phyloP scores from a whole-genome alignment of 1,140 invertebrate genomes.

The Leptinotarsa defecta region DNA sequence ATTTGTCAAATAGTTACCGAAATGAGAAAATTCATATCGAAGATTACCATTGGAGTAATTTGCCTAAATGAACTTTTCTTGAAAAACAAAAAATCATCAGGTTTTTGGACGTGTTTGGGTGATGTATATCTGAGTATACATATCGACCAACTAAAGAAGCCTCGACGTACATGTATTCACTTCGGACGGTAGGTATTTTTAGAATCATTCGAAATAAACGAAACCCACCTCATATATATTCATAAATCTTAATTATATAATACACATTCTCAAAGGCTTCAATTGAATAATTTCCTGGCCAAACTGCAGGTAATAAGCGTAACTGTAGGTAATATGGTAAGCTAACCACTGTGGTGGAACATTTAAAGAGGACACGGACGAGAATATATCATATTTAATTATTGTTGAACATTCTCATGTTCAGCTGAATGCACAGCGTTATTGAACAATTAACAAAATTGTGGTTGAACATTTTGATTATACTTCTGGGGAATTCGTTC shows the following conservation, averaged over 20 bases:
- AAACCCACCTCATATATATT: constrained; percentile 12
- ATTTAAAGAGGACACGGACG: neutral
- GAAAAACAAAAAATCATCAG: too few relatives aligned
- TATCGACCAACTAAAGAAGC: too few relatives aligned
- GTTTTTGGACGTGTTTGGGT: too few relatives aligned
- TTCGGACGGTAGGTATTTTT: neutral
- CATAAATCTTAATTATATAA: constrained; percentile 27
- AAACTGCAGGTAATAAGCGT: constrained; percentile 22
- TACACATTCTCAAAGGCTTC: constrained; percentile 14
- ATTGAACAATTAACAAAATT: neutral
- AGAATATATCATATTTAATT: neutral
- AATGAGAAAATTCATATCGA: too few relatives aligned
- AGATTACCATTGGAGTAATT: too few relatives aligned
- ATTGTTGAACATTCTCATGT: neutral
- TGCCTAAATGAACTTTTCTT: too few relatives aligned
- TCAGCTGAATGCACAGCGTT: neutral
- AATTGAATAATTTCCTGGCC: constrained; percentile 28
- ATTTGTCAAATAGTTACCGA: too few relatives aligned
- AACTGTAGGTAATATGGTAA: neutral
- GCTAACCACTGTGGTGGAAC: neutral
- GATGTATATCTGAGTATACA: too few relatives aligned
- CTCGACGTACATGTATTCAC: too few relatives aligned
- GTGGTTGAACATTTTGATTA: too few relatives aligned
- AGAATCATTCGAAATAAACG: neutral
- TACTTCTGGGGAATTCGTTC: too few relatives aligned